Evolutionary conservation across 2,113 vertebrate genomes (phyloP), one percentile per base, ranked within the genome.

Genomic region (Pungitius pungitius): DNA sequence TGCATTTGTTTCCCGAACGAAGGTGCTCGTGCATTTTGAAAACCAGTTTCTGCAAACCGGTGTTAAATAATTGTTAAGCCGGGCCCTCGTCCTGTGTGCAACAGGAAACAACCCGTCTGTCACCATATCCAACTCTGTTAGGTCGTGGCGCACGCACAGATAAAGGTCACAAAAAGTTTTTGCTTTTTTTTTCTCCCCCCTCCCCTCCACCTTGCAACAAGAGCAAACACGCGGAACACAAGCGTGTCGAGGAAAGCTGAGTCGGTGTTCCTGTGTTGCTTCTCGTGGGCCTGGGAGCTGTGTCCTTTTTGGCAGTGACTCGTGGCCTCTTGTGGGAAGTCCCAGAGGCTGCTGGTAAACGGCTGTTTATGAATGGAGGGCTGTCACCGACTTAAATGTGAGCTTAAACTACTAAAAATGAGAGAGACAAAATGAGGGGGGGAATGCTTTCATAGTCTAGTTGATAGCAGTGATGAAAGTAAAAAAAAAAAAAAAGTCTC

Each of bases 281-380:
- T 45, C 80, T 85, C 35, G 42, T 40, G 70, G 75, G 69, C 72
- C 83, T 37, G 51, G 82, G 77, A 65, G 81, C 81, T 77, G 82
- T 76, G 80, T 89, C 81, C 84, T 80, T 78, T 35, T 79, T 85
- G 83, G 88, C 86, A 87, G 57, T 59, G 57, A 45, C 40, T 85
- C 17, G 0, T 45, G n/a, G 69, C 71, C 66, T 17, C 61, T 78
- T 84, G 80, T 89, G 87, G 87, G 88, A 91, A 91, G 80, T 87
- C 80, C 87, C 73, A 73, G 52, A 39, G 73, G 65, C 83, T 90
- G 81, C 80, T 89, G 87, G 86, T 80, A 85, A 88, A 87, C 61
- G 17, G 56, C 2, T 82, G 84, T 88, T 90, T 90, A 87, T 90
- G 89, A 91, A 86, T 87, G 88, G 77, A 75, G 60, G 75, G 80